Evolutionary conservation across 1,140 invertebrate genomes (phyloP), one percentile per base, ranked within the genome.

Genomic region (Aphidius gifuensis): DNA sequence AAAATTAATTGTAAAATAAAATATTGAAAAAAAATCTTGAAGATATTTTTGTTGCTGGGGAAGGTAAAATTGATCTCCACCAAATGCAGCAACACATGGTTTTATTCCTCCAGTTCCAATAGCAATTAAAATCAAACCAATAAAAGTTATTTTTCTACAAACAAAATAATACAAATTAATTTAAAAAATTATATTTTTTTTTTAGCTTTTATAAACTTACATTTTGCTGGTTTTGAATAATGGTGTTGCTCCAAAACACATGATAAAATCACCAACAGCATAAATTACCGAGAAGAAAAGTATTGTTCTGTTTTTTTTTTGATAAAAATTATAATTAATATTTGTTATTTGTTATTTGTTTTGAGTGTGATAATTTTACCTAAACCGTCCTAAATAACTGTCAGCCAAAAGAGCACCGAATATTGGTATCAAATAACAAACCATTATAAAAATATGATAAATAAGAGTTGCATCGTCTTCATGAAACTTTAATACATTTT

Each of bases 81-180:
- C 97, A 78, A 99, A 99, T 0, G 97, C 92, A 0, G 93, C 88
- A 0, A 99, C 96, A 75, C 96, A 98, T 1, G 97, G 96, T 75
- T 99, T 99, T 70, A 99, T 99, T 4, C 97, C 94, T 7, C 96
- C 97, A 0, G 94, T 95, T 1, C 95, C 94, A 9, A 96, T 59
- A 4, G 93, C 93, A 66, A 97, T 94, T 11, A 96, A 4, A 4
- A 32, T 32, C 23, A 32, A 32, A 3, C 23, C 23, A 32, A 32
- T 32, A 32, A 32, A 32, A 3, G 23, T 32, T 32, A 32, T 32
- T 32, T 32, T 32, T 32, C 23, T 32, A 32, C 4, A 32, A 32
- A 32, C 4, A 32, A 32, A 32, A 32, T 32, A 32, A 32, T 16
- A 16, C 0, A 16, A 16, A 16, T 16, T 1, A 16, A 16, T 16